Evolutionary conservation across 2,797 vertebrate genomes (phyloP).

Genomic region (Acrocephalus scirpaceus): DNA sequence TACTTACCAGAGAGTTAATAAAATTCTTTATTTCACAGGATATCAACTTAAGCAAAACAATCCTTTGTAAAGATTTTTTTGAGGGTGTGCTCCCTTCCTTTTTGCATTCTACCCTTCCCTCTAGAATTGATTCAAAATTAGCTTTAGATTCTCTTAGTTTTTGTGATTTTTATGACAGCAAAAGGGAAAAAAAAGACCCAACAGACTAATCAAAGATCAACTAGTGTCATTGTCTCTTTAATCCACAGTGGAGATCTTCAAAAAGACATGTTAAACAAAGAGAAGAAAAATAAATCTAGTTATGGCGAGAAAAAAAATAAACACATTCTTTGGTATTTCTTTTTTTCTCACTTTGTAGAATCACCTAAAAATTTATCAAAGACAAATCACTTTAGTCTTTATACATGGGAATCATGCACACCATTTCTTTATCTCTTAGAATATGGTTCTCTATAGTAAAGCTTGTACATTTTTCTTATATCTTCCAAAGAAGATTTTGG

Average conservation of each 20-base stretch:
- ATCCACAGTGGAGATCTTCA: not conserved
- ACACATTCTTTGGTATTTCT: accelerated
- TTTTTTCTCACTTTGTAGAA: not conserved
- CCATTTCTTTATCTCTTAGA: not conserved
- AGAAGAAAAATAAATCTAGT: not conserved
- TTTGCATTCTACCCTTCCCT: not conserved
- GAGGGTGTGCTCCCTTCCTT: not conserved
- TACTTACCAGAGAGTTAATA: not conserved
- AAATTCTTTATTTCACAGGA: not conserved
- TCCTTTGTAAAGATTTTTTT: not conserved
- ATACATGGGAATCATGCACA: not conserved
- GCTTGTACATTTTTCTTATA: not conserved
- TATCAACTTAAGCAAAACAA: not conserved
- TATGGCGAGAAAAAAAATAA: not conserved
- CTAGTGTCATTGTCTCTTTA: not conserved
- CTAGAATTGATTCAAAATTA: not conserved
- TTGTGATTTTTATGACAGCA: not conserved
- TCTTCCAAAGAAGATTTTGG: not conserved
- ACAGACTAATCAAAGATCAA: not conserved
- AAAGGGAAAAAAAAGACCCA: accelerated
- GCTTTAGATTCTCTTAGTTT: not conserved
- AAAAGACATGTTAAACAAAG: not conserved
- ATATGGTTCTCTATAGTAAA: not conserved
- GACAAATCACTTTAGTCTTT: not conserved
- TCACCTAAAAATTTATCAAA: not conserved